Percentiles rank a stretch among this genome's conserved stretches.
These are phyloP conservation scores for Protophormia terraenovae DNA, from an alignment of 2,888 invertebrate species.

Conservation along the genomic window DNA sequence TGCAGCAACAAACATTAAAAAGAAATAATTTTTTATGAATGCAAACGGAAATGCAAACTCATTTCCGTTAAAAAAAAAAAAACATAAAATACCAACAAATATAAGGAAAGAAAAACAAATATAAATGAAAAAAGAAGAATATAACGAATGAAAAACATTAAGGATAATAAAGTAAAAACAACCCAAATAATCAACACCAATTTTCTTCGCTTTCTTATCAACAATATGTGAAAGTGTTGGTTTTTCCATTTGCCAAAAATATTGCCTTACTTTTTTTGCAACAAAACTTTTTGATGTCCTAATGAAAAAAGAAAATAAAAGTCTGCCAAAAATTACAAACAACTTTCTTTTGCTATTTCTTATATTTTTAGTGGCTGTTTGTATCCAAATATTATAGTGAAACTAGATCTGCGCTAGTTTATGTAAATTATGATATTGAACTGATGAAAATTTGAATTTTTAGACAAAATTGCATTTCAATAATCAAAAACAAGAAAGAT, in stretches of 20 bases:
- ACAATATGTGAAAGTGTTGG: slow-evolving; percentile 40
- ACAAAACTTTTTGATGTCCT: slow-evolving; percentile 30
- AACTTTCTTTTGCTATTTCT: slow-evolving; percentile 6
- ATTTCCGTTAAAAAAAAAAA: slow-evolving; percentile 64
- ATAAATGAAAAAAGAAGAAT: background rate
- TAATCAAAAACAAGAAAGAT: background rate
- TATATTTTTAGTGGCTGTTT: slow-evolving; percentile 1
- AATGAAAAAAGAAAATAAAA: slow-evolving; percentile 39
- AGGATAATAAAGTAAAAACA: background rate
- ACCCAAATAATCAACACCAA: slow-evolving; percentile 24
- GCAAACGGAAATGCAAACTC: slow-evolving; percentile 67
- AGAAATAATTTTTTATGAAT: slow-evolving; percentile 48
- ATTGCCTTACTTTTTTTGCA: background rate
- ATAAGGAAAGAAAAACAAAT: background rate
- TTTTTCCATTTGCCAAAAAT: slow-evolving; percentile 42
- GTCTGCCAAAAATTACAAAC: slow-evolving; percentile 45
- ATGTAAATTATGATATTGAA: slow-evolving; percentile 52
- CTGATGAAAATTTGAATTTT: slow-evolving; percentile 37
- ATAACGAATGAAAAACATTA: slow-evolving; percentile 26
- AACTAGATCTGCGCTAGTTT: background rate
- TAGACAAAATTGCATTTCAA: slow-evolving; percentile 16
- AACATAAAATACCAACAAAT: slow-evolving; percentile 54
- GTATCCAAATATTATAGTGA: slow-evolving; percentile 19
- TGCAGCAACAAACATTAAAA: slow-evolving; percentile 39
- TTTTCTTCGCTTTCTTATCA: background rate